Evolutionary conservation across 1,140 invertebrate species (phyloP), one percentile per base, ranked within the genome.

Genomic region (Lordiphosa clarofinis): DNA sequence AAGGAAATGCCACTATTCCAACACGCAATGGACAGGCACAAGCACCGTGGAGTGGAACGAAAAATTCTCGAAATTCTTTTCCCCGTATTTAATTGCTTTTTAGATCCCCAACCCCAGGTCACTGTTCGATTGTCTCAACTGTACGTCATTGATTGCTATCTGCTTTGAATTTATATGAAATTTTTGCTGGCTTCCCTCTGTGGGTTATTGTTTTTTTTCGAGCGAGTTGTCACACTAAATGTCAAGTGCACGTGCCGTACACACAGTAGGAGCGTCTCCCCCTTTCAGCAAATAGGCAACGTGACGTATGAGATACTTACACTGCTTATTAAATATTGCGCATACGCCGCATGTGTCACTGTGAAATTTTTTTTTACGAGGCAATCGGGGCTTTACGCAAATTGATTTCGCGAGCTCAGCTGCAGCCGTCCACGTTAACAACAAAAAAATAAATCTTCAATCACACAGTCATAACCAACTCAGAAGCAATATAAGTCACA

Each of bases 311-410:
- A 82, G 71, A 82, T 61, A 75, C n/a, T 46, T 46, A 56, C 60
- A 59, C 56, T 76, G 68, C 59, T 81, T 82, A 76, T 84, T 84
- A 84, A 84, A 82, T 76, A 73, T 69, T 82, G 68, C 67, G 68
- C 72, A 82, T 82, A 68, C 71, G 57, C 40, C 63, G 52, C 67
- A 68, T 69, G 59, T 81, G 76, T 68, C 58, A 60, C 46, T 54
- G 36, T 55, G 46, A 53, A 72, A 63, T 61, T 76, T 56, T 82
- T 56, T n/a, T 56, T 82, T 76, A 72, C 67, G 56, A 76, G 33
- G 60, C 56, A 38, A 3, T 60, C 47, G 56, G 50, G n/a, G 12
- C 46, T 48, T 54, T 64, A 63, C 62, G 65, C 57, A 81, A 68
- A 76, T 68, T 76, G 62, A 81, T 56, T 68, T 64, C 52, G 55